Evolutionary conservation across 2,888 invertebrate species (phyloP), one percentile per base, ranked within the genome.

Genomic region (Heliconius ismenius): DNA sequence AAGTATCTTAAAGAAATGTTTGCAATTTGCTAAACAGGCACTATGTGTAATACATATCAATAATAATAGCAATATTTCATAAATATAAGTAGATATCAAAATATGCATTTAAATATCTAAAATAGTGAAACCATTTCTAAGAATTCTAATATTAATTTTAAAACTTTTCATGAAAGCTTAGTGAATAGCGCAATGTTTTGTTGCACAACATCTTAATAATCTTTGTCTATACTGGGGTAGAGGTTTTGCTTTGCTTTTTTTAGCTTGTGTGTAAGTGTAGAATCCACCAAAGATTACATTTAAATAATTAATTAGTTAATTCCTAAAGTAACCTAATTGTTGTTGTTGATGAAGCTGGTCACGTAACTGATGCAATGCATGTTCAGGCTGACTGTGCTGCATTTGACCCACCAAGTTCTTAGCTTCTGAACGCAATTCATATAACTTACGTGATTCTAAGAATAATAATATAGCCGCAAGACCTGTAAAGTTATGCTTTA

Each of bases 401-500:
- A 98, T 98, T 88, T 98, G 98, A 92, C 96, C 97, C 4, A 98
- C 97, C n/a, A 98, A 94, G 91, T 97, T 98, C 86, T 96, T 96
- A 64, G 97, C 97, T 89, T 97, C 97, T 69, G 95, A 95, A 64
- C 97, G 96, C 77, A 96, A 89, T 84, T 97, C 96, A 83, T 97
- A 97, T 49, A 97, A 95, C 81, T 95, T 95, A 74, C 95, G 95
- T 0, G 97, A 95, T 84, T 98, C 98, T 80, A 96, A 94, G 85
- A 96, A 97, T 43, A 98, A 86, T 64, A 96, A 95, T 65, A 96
- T 90, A 3, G 97, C 95, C 13, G 97, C 97, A 75, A 96, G 87
- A 74, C 95, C 95, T 89, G 95, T 94, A 82, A 94, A 15, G 67
- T 9, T 43, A 60, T 76, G 28, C 11, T 63, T 64, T 11, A 62